Evolutionary conservation across 2,797 vertebrate genomes (phyloP), one percentile per base, ranked within the genome.

Genomic region (Sparidentex hasta): DNA sequence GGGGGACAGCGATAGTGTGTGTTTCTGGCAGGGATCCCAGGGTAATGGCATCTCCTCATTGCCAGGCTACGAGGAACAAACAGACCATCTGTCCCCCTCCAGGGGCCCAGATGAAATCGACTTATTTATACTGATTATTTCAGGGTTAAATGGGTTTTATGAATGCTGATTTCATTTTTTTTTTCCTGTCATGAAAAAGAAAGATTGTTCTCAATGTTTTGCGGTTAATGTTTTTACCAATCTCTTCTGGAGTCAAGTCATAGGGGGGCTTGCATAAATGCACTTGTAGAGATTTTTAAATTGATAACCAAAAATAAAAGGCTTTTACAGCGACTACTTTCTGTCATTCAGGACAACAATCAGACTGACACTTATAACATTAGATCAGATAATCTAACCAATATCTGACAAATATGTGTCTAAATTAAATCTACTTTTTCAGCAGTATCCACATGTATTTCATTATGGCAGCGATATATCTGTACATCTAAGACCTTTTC

Each of bases 41-140:
- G 87, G 87, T 93, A 93, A 93, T 91, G 89, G 92, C 92, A 89
- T 88, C 88, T 93, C 76, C 87, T 90, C 85, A 67, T 27, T 90
- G 87, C 89, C 90, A 90, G 85, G 76, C 80, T 72, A 51, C n/a
- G 25, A 84, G 88, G 89, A 92, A 92, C 90, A 91, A 94, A 90
- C 88, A 14, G 63, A 86, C 93, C 94, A 94, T 94, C 93, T 94
- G 94, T 87, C 74, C 74, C 74, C 50, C 89, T 83, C 82, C 81
- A 47, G 89, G 79, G 74, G 76, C 83, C 78, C 83, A 71, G 76
- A 84, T 78, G 72, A 87, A 82, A 83, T 77, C 25, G 27, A 82
- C 84, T 90, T 87, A 88, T 90, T 89, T 85, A 85, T 74, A 81
- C 55, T 52, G 78, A 83, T 86, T 61, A 87, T 82, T 81, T 83